Evolutionary conservation across 2,113 vertebrate genomes (phyloP).

Genomic region (Anhinga rufa): DNA sequence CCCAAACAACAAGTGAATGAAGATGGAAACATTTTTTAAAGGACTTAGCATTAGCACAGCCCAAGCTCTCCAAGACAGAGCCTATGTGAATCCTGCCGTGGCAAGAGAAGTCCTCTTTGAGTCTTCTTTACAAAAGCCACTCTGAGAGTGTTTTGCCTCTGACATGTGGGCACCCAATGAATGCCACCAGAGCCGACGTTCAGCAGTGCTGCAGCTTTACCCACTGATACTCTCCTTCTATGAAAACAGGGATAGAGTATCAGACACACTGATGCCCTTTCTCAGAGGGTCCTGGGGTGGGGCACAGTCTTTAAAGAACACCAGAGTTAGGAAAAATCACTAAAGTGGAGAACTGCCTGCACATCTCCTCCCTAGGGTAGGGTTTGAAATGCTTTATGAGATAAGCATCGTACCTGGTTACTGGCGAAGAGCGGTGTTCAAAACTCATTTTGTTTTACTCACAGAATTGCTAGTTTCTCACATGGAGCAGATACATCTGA

Average conservation of each 20-base stretch:
- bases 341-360: neutral
- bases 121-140: neutral
- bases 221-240: neutral
- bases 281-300: neutral
- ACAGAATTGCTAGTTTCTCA: neutral
- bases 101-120: neutral
- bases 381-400: neutral
- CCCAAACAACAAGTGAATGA: neutral
- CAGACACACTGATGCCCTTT: neutral
- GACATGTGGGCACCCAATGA: fast-evolving
- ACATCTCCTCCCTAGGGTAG: neutral
- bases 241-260: neutral
- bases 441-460: neutral
- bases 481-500: neutral
- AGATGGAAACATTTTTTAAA: neutral
- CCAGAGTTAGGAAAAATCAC: neutral
- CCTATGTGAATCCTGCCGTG: neutral
- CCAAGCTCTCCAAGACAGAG: neutral
- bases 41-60: neutral
- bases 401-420: fast-evolving
- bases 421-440: neutral
- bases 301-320: neutral
- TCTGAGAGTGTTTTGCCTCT: neutral
- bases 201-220: neutral
- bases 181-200: neutral